Conservation (phyloP, 2,113 vertebrate genomes). For the Origma solitaria region DNA sequence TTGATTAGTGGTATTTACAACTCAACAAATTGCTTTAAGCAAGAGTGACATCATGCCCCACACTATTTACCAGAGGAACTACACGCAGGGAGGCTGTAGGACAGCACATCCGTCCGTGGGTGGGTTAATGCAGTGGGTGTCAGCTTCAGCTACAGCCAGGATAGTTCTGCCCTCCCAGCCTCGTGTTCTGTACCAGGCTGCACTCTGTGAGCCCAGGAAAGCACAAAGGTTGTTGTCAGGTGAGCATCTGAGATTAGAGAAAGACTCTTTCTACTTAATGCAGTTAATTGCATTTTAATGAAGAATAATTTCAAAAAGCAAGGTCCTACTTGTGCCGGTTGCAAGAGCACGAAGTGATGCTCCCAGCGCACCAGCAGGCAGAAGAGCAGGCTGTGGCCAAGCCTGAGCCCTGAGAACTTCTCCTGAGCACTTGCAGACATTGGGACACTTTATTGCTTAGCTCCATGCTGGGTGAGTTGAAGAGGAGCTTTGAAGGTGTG, state of each 20-base stretch:
- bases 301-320: not conserved
- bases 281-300: not conserved
- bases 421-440: not conserved
- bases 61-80: not conserved
- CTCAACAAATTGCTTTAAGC: conserved; percentile 31
- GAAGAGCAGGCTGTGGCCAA: not conserved
- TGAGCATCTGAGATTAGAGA: not conserved
- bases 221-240: not conserved
- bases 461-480: not conserved
- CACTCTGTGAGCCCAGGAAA: not conserved
- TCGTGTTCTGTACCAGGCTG: accelerated
- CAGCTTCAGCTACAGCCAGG: not conserved
- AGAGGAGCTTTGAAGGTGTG: not conserved
- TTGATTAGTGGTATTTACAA: conserved; percentile 53
- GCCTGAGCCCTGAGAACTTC: not conserved
- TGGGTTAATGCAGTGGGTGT: not conserved
- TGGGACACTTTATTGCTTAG: not conserved
- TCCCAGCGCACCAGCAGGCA: not conserved
- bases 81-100: not conserved
- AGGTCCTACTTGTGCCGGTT: not conserved
- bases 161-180: not conserved
- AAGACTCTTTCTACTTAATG: not conserved
- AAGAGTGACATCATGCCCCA: conserved; percentile 8
- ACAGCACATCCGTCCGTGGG: not conserved
- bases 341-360: not conserved